phyloP scores from a whole-genome alignment of 2,888 invertebrate species.

The Scrobipalpa atriplicella region DNA sequence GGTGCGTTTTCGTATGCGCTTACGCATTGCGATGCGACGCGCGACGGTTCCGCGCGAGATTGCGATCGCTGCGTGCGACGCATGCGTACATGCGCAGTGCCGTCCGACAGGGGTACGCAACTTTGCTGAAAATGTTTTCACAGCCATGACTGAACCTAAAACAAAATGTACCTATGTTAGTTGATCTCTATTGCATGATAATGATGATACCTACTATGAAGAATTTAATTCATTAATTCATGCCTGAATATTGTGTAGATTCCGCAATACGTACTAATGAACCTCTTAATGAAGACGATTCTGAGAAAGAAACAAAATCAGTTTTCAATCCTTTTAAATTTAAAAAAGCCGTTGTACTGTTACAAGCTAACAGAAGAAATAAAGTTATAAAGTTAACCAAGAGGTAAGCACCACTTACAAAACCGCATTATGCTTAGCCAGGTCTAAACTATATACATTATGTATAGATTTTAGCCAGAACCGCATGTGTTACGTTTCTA shows the following conservation, averaged over 20 bases:
- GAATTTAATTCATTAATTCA: too few relatives aligned
- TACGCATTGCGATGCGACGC: slow-evolving; percentile 38
- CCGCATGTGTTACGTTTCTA: slow-evolving; percentile 49
- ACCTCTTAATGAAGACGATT: too few relatives aligned
- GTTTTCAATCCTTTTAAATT: too few relatives aligned
- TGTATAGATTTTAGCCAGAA: slow-evolving; percentile 58
- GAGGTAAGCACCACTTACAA: not conserved
- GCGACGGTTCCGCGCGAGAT: slow-evolving; percentile 55
- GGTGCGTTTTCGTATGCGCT: slow-evolving; percentile 33
- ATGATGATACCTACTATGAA: too few relatives aligned
- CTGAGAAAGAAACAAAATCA: too few relatives aligned
- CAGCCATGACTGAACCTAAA: not conserved
- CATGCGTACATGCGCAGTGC: slow-evolving; percentile 43
- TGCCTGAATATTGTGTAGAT: too few relatives aligned
- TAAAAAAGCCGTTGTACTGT: too few relatives aligned
- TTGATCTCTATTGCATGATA: too few relatives aligned
- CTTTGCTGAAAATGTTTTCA: not conserved
- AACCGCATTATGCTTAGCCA: slow-evolving; percentile 37
- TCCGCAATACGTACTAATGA: too few relatives aligned
- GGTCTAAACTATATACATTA: slow-evolving; percentile 71
- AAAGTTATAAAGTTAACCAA: not conserved
- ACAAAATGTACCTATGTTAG: not conserved
- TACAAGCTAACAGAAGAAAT: too few relatives aligned
- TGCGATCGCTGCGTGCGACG: slow-evolving; percentile 62
- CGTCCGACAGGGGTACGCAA: slow-evolving; percentile 3